Percentiles rank a stretch among this genome's conserved stretches.
phyloP scores from a whole-genome alignment of 2,797 vertebrate genomes.

The Rousettus madagascariensis region DNA sequence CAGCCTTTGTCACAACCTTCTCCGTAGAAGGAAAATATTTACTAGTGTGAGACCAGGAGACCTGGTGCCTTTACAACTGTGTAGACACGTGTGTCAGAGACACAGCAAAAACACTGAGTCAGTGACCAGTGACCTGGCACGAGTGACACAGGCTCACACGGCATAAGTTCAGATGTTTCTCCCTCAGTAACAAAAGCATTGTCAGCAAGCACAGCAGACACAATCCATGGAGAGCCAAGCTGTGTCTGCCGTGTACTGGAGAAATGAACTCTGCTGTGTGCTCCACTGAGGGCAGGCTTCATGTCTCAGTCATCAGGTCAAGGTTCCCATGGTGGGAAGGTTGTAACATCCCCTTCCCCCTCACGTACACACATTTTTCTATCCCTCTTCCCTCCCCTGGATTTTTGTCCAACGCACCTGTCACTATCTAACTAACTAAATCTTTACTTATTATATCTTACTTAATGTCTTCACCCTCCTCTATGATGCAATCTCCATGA shows the following conservation, averaged over 20 bases:
- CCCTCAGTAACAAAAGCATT: not conserved
- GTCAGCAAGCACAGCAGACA: not conserved
- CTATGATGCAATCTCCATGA: not conserved
- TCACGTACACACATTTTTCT: not conserved
- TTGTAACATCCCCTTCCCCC: fast-evolving
- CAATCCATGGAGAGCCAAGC: not conserved
- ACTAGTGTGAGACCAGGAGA: not conserved
- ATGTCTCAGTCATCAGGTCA: not conserved
- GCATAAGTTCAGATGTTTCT: not conserved
- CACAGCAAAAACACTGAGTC: not conserved
- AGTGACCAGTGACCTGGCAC: not conserved
- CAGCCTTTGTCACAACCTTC: not conserved
- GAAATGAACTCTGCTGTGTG: fast-evolving
- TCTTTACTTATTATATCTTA: not conserved
- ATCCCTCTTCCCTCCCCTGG: not conserved
- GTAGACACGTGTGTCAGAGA: not conserved
- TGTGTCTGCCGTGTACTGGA: fast-evolving
- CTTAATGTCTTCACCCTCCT: not conserved
- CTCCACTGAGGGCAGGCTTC: not conserved
- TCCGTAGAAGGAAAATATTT: not conserved
- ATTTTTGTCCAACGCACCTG: not conserved
- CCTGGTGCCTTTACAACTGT: fast-evolving
- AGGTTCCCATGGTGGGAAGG: not conserved
- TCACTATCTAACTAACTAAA: not conserved
- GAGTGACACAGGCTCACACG: not conserved